Evolutionary conservation across 2,888 invertebrate genomes (phyloP), one percentile per base, ranked within the genome.

Genomic region (Philereme transversata): DNA sequence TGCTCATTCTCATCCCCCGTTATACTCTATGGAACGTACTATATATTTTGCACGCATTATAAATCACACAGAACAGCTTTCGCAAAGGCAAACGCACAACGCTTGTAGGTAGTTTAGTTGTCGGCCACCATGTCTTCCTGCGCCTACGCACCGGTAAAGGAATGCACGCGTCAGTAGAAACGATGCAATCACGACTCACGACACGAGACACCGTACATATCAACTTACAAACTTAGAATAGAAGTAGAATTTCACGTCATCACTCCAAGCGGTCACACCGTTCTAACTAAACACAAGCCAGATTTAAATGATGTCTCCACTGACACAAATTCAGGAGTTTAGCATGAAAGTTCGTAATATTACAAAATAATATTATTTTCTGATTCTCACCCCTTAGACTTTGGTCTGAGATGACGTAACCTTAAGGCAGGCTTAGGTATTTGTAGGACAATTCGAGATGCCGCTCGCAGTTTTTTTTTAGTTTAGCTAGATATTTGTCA

Each of bases 81-180:
- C 48, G 64, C 54, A 49, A 40, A 47, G 49, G 52, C 57, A 46
- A 61, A 47, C 51, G 64, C 69, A 65, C 69, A 34, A 54, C 45
- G 67, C 68, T 62, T 67, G 64, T 57, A 64, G 63, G 64, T 57
- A 64, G 64, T 38, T 48, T 54, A 59, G 51, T 54, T 34, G 57
- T 55, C 65, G 70, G 68, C 71, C 70, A 71, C 70, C 71, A 66
- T 71, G 69, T 71, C 68, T 51, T 58, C 56, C 60, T 57, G 66
- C 59, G 67, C 64, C 58, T 55, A 48, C 56, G 58, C 69, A 68
- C 67, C 53, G 59, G 74, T 69, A 68, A 65, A 66, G 74, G 72
- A 72, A 57, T 62, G 76, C 79, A 79, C 78, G 68, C 67, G 73
- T 69, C 52, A 59, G 62, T 44, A 54, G 55, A 51, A 59, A 57